Evolutionary conservation across 1,140 invertebrate species (phyloP).

Genomic region (Diorhabda sublineata): DNA sequence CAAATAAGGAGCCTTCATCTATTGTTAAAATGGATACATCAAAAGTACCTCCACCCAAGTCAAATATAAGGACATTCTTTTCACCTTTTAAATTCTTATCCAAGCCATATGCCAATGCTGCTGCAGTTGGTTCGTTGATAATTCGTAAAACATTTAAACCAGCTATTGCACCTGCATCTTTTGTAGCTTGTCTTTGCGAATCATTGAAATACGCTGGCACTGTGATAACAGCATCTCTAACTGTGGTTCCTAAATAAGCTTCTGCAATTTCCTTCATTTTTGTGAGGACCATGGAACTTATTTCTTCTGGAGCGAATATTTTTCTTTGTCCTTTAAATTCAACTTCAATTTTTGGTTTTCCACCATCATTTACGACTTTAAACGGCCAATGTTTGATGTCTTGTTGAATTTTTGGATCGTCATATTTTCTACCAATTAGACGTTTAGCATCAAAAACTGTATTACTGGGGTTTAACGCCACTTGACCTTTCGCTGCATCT

Average conservation of each 20-base stretch:
- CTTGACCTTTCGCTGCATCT: conserved; percentile 55
- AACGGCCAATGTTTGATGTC: conserved; percentile 80
- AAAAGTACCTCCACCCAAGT: conserved; percentile 54
- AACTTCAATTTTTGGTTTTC: conserved; percentile 36
- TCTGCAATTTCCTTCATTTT: conserved; percentile 86
- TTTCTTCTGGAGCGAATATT: conserved; percentile 31
- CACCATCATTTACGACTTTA: conserved; percentile 66
- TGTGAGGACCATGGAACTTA: conserved; percentile 73
- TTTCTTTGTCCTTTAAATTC: conserved; percentile 4
- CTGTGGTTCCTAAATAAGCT: conserved; percentile 48
- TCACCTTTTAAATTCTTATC: conserved; percentile 63
- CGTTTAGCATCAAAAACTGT: conserved; percentile 67
- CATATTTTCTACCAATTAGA: conserved; percentile 58
- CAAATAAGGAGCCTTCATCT: conserved; percentile 65
- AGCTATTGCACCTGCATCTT: conserved; percentile 60
- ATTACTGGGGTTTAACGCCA: conserved; percentile 82
- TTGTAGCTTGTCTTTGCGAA: conserved; percentile 64
- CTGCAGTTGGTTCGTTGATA: conserved; percentile 67
- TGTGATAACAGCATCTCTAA: conserved; percentile 43
- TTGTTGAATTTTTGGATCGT: conserved; percentile 65
- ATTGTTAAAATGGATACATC: conserved; percentile 72
- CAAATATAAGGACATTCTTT: conserved; percentile 53
- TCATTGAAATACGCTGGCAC: conserved; percentile 58
- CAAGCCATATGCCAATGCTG: conserved; percentile 72
- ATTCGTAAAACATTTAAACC: conserved; percentile 56